Percentiles rank a stretch among this genome's conserved stretches.
Conservation (phyloP, 2,113 vertebrate genomes). For the Scatophagus argus region DNA sequence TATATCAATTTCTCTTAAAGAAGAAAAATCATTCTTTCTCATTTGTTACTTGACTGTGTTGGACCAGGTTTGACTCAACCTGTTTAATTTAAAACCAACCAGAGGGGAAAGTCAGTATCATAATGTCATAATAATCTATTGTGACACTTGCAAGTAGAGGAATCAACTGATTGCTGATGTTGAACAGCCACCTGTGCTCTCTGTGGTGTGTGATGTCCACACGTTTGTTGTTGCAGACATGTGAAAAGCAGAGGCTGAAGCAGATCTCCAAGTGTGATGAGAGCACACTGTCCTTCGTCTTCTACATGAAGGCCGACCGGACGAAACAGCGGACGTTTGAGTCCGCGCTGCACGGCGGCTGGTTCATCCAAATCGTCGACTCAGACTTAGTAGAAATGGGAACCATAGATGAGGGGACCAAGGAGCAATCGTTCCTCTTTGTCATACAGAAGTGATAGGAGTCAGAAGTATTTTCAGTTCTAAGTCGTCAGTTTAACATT, state of each 20-base stretch:
- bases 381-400: constrained; percentile 26
- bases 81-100: constrained; percentile 31
- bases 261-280: constrained; percentile 62
- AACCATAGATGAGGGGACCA: accelerated
- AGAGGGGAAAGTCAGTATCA: constrained; percentile 35
- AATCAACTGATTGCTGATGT: not conserved
- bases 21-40: constrained; percentile 26
- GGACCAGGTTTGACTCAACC: constrained; percentile 14
- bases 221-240: constrained; percentile 55
- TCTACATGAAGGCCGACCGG: constrained; percentile 75
- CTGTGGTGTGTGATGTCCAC: not conserved
- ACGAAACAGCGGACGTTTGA: constrained; percentile 65
- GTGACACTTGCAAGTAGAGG: not conserved
- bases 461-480: not conserved
- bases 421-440: constrained; percentile 59
- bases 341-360: constrained; percentile 69
- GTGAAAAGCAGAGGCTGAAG: constrained; percentile 61
- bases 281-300: constrained; percentile 69
- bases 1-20: constrained; percentile 45
- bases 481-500: constrained; percentile 12
- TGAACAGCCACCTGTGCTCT: not conserved
- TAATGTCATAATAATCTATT: not conserved
- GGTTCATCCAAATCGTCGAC: constrained; percentile 74
- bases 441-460: constrained; percentile 63
- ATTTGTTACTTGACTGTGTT: constrained; percentile 21